Percentiles rank a stretch among this genome's conserved stretches.
Evolutionary conservation across 2,888 invertebrate genomes (phyloP).

Genomic region (Cheilosia variabilis): DNA sequence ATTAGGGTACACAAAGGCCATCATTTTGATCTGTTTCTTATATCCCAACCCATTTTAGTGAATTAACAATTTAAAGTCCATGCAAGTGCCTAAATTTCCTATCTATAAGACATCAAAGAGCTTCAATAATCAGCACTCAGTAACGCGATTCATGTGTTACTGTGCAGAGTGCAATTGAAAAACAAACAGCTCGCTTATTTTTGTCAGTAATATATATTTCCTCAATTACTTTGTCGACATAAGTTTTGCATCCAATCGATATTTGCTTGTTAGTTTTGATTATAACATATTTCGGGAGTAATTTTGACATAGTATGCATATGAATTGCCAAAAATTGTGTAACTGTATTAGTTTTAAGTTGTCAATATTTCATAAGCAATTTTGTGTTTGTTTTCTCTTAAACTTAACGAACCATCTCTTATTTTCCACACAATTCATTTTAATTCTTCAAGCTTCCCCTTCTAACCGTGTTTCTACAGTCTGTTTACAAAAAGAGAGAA

Average conservation of each 20-base stretch:
- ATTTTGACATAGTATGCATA: conserved; percentile 45
- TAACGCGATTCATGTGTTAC: too few species aligned
- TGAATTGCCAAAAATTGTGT: background rate
- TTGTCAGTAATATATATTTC: conserved; percentile 33
- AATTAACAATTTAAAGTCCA: too few species aligned
- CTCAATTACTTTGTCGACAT: conserved; percentile 46
- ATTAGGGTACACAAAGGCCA: too few species aligned
- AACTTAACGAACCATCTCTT: conserved; percentile 13
- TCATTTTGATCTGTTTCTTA: too few species aligned
- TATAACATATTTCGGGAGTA: conserved; percentile 31
- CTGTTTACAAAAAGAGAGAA: conserved; percentile 13
- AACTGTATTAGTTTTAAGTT: background rate
- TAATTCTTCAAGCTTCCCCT: conserved; percentile 1
- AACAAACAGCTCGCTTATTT: background rate
- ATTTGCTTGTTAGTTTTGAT: conserved; percentile 16
- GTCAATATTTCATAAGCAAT: background rate
- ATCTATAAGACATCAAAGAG: too few species aligned
- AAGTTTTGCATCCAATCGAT: conserved; percentile 36
- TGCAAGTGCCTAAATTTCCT: too few species aligned
- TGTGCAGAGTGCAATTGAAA: background rate
- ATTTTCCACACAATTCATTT: conserved; percentile 1
- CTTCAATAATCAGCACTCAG: too few species aligned
- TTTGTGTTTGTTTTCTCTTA: background rate
- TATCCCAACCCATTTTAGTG: too few species aligned
- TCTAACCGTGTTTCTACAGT: background rate